Percentiles rank a stretch among this genome's conserved stretches.
Conservation (phyloP, 2,113 vertebrate genomes). For the Catharus minimus region DNA sequence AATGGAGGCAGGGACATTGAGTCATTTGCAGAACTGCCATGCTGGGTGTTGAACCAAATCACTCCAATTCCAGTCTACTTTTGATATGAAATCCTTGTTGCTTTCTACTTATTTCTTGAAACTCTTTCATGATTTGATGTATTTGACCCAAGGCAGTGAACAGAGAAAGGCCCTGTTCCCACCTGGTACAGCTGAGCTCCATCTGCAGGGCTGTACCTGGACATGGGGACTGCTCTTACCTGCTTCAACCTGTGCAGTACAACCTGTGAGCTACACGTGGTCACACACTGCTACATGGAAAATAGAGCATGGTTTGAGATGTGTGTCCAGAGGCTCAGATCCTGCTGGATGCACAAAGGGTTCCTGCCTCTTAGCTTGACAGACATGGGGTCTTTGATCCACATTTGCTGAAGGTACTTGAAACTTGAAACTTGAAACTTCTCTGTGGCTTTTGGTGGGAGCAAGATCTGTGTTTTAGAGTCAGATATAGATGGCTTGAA, state of each 20-base stretch:
- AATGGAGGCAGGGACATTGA: background rate
- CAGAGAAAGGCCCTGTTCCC: background rate
- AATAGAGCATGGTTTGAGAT: background rate
- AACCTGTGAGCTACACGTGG: background rate
- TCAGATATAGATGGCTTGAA: background rate
- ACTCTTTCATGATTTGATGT: background rate
- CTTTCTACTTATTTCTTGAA: constrained; percentile 1
- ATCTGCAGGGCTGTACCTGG: background rate
- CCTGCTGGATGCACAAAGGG: background rate
- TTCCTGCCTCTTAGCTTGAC: background rate
- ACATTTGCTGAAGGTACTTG: background rate
- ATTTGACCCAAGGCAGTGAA: background rate
- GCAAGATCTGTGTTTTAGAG: background rate
- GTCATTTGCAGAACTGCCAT: constrained; percentile 15
- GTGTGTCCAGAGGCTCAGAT: background rate
- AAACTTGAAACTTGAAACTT: background rate
- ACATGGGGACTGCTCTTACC: background rate
- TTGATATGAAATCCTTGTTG: background rate
- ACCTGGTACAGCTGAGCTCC: fast-evolving
- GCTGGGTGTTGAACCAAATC: constrained; percentile 23
- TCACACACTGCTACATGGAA: background rate
- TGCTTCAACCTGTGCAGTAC: background rate
- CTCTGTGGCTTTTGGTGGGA: background rate
- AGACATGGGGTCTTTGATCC: background rate
- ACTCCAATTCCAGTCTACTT: background rate